Evolutionary conservation across 2,113 vertebrate genomes (phyloP).

Genomic region (Tenebrosternarchus preto): DNA sequence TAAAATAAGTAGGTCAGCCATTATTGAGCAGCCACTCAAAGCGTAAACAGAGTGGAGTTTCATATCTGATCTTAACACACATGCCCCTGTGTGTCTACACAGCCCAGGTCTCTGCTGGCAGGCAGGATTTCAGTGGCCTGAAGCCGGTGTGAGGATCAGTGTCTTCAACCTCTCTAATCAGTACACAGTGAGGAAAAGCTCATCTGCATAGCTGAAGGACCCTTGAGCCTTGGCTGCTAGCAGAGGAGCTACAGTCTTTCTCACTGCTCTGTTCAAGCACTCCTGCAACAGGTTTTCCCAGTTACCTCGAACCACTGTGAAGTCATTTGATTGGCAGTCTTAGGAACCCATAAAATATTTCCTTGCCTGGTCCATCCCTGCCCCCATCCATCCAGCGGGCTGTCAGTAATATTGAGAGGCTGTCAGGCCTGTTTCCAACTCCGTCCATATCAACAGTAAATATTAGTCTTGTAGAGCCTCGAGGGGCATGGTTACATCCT

Average conservation of each 20-base stretch:
- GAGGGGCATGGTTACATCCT: slow-evolving; percentile 61
- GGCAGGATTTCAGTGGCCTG: slow-evolving; percentile 41
- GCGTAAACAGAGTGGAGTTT: slow-evolving; percentile 56
- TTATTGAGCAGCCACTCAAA: slow-evolving; percentile 68
- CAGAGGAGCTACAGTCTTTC: not conserved
- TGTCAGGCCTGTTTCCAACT: slow-evolving; percentile 62
- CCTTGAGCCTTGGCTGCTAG: slow-evolving; percentile 20
- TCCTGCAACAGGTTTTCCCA: slow-evolving; percentile 7
- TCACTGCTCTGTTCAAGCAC: slow-evolving; percentile 3
- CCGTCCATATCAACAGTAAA: slow-evolving; percentile 67
- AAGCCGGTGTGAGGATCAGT: slow-evolving; percentile 49
- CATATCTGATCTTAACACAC: slow-evolving; percentile 61
- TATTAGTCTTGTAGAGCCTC: slow-evolving; percentile 66
- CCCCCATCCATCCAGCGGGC: slow-evolving; percentile 61
- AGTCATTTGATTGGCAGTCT: slow-evolving; percentile 63
- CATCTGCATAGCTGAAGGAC: slow-evolving; percentile 47
- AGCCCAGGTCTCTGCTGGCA: slow-evolving; percentile 49
- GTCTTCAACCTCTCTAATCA: slow-evolving; percentile 56
- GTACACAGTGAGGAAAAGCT: slow-evolving; percentile 50
- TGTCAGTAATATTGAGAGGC: slow-evolving; percentile 68
- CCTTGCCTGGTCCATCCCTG: slow-evolving; percentile 60
- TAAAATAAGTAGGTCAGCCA: slow-evolving; percentile 78
- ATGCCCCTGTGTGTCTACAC: slow-evolving; percentile 46
- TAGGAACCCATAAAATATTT: slow-evolving; percentile 67
- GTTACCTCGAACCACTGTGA: slow-evolving; percentile 35